Evolutionary conservation across 1,140 invertebrate genomes (phyloP), one percentile per base, ranked within the genome.

Genomic region (Pseudobourletiella spinata): DNA sequence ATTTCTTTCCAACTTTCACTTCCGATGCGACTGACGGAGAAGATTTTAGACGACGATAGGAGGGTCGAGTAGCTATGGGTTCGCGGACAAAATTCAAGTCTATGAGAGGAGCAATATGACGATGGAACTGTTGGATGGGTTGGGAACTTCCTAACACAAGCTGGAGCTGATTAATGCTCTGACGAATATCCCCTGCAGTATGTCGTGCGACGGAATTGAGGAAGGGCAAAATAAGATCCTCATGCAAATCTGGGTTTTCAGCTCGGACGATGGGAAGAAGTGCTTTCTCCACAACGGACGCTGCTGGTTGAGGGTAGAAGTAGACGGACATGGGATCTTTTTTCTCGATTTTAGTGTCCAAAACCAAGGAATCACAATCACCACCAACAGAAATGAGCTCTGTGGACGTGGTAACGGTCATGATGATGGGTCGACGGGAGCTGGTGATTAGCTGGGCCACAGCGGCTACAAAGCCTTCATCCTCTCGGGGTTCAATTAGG

Each of bases 401-500:
- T n/a, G n/a, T n/a, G 14, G 22, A 8, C 24, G 43, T 48, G 2
- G 64, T 52, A 2, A 56, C 64, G 3, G 66, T 67, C 68, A 70
- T 66, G 24, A 67, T 65, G 29, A 70, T 70, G 3, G 68, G 68
- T 14, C 68, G 55, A 20, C 50, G 56, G 8, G 68, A 64, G 1
- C 50, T 43, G 8, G 56, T 60, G 18, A 70, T 67, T 2, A 70
- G 54, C 42, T 70, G 68, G 25, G 63, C 55, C n/a, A 70, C 57
- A 1, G 68, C 65, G 2, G 60, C 28, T 32, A 52, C 39, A 52
- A 70, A 70, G n/a, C 64, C 68, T 63, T 70, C 65, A 35, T 70
- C 68, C 58, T 70, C 65, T 63, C 65, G 56, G 1, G 60, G 51
- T 26, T 65, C 20, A 1, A 65, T 2, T 4, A 63, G 46, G 32